Conservation (phyloP, 2,797 vertebrate genomes). For the Salarias fasciatus region DNA sequence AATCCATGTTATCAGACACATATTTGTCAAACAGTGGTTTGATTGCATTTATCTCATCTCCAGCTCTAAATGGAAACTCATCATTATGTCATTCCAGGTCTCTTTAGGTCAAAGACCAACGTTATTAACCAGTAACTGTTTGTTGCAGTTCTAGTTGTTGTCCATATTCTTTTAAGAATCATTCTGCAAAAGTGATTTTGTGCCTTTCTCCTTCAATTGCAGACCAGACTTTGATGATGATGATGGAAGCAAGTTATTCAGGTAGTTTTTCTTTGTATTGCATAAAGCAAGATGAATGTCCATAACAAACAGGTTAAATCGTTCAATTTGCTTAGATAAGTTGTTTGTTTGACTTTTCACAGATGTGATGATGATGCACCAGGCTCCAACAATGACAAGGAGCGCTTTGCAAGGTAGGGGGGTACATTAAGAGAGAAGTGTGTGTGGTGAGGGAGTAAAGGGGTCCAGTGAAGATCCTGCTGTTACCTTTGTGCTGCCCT, state of each 20-base stretch:
- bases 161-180: background rate
- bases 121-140: too few species aligned
- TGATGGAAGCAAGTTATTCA: conserved; percentile 92
- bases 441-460: conserved; percentile 4
- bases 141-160: background rate
- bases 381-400: conserved; percentile 90
- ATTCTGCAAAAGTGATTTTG: conserved; percentile 1
- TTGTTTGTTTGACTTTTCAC: conserved; percentile 33
- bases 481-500: conserved; percentile 8
- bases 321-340: background rate
- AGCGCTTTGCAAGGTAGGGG: conserved; percentile 95
- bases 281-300: background rate
- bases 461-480: conserved; percentile 2
- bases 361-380: conserved; percentile 93
- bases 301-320: background rate
- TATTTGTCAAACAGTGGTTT: too few species aligned
- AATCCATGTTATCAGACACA: too few species aligned
- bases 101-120: too few species aligned
- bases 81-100: too few species aligned
- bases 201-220: conserved; percentile 25
- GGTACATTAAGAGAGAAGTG: conserved; percentile 45
- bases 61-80: too few species aligned
- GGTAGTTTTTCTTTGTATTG: conserved; percentile 73
- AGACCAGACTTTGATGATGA: conserved; percentile 95
- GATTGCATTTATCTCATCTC: too few species aligned